Evolutionary conservation across 2,888 invertebrate species (phyloP).

Genomic region (Noctua janthina): DNA sequence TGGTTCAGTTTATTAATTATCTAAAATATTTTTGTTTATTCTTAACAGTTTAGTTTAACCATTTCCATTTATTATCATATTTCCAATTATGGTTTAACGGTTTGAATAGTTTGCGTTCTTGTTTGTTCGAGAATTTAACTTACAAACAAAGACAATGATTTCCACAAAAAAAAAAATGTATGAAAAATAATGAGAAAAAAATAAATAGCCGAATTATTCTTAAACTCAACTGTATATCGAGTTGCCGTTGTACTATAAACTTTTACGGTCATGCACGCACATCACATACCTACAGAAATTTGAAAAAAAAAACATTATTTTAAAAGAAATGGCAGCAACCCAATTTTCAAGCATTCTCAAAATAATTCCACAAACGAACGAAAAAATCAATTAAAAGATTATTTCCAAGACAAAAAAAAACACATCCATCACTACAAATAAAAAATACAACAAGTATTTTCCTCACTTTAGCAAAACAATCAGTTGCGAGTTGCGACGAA

Average conservation of each 20-base stretch:
- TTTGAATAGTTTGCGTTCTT: background rate
- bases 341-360: background rate
- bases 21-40: background rate
- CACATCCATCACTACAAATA: slow-evolving; percentile 48
- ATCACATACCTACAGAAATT: background rate
- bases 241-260: background rate
- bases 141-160: background rate
- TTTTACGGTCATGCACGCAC: background rate
- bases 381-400: slow-evolving; percentile 1
- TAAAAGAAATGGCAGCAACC: background rate
- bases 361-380: background rate
- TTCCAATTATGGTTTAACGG: background rate
- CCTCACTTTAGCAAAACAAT: slow-evolving; percentile 42
- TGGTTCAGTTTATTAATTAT: background rate
- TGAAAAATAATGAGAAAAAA: background rate
- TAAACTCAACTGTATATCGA: background rate
- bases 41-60: background rate
- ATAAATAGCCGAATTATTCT: background rate
- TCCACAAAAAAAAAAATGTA: background rate
- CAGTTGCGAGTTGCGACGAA: slow-evolving; percentile 44
- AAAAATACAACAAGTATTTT: slow-evolving; percentile 24
- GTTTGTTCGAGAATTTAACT: background rate
- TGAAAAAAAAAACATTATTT: background rate
- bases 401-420: slow-evolving; percentile 16
- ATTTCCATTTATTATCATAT: background rate